Evolutionary conservation across 2,888 invertebrate genomes (phyloP).

Genomic region (Drosophila villosipedis): DNA sequence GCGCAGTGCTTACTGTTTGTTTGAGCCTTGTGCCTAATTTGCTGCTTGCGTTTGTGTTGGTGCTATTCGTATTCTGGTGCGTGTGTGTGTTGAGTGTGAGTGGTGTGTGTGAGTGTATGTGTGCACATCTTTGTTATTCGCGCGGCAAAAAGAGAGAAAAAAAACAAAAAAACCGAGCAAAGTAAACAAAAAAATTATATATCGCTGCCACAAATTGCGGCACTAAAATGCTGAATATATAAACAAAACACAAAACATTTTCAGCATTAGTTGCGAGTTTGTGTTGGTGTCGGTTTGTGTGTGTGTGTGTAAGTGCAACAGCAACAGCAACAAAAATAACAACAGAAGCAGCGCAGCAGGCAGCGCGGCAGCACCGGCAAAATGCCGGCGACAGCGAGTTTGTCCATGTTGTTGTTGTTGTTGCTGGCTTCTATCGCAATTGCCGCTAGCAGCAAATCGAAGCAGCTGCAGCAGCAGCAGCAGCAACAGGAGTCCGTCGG

Average conservation of each 20-base stretch:
- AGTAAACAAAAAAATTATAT: slow-evolving; percentile 53
- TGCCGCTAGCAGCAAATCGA: slow-evolving; percentile 45
- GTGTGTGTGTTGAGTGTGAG: slow-evolving; percentile 19
- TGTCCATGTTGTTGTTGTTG: slow-evolving; percentile 65
- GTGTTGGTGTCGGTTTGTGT: slow-evolving; percentile 25
- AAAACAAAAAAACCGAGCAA: slow-evolving; percentile 42
- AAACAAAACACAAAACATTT: slow-evolving; percentile 51
- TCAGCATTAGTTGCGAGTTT: slow-evolving; percentile 42
- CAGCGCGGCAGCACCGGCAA: slow-evolving; percentile 59
- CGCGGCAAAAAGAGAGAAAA: slow-evolving; percentile 54
- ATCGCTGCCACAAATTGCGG: slow-evolving; percentile 58
- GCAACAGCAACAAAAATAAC: slow-evolving; percentile 29
- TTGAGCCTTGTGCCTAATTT: slow-evolving; percentile 59
- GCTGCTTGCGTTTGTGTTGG: slow-evolving; percentile 35
- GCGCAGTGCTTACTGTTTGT: slow-evolving; percentile 41
- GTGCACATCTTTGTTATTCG: slow-evolving; percentile 52
- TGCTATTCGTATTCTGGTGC: slow-evolving; percentile 37
- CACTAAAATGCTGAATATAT: slow-evolving; percentile 56
- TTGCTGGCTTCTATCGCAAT: slow-evolving; percentile 55
- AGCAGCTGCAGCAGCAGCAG: slow-evolving; percentile 49
- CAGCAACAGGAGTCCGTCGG: slow-evolving; percentile 60
- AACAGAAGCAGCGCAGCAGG: slow-evolving; percentile 33
- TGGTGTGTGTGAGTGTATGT: slow-evolving; percentile 16
- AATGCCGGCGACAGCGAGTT: slow-evolving; percentile 74
- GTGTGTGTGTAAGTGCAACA: slow-evolving; percentile 36